Base-by-base conservation (phyloP, 2,113 vertebrate species). In the Tyrannus savana region DNA sequence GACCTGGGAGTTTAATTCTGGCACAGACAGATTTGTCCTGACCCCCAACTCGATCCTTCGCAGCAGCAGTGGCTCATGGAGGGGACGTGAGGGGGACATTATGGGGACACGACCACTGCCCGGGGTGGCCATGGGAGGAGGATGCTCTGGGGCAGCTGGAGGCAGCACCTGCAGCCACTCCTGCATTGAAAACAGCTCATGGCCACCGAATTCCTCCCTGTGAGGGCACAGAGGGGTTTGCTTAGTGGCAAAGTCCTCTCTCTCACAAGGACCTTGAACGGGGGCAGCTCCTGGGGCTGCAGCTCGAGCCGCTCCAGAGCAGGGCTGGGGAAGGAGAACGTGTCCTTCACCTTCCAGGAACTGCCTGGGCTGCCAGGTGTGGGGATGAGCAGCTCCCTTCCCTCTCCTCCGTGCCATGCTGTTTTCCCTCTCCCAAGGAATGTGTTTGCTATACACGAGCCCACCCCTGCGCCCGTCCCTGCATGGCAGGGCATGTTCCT, bases 401-500 rank as follows among this genome's bases (percentile, higher is more conserved):
- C 67, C 77, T 22, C 91, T 27, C 84, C 5, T 25, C 84, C 5
- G 8, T 80, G 90, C 90, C 94, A 67, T 1, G 79, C 85, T 86
- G 87, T 66, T 93, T 83, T 90, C 93, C 81, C 83, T 2, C 95
- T 85, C 33, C 0, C 84, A 58, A 96, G 37, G 95, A 96, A 91
- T 93, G 93, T 95, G 93, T 96, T 96, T 96, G 94, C 93, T 91
- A 0, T 11, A 41, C 73, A 37, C 4, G 89, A 96, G 96, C 94
- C 93, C 95, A 95, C 95, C 91, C 93, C 84, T 86, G 93, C 9
- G 72, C 96, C 66, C 75, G 89, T 68, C 88, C 81, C 76, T 60
- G 87, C 96, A 89, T 49, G 91, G 93, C 81, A 71, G 92, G 93
- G 95, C 96, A 95, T 91, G 96, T 78, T 94, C 89, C 92, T 3